A percentile compares a stretch with the other conserved stretches of the same genome.
These are phyloP conservation scores for Graphium colonna DNA, from an alignment of 2,888 invertebrate species.

Conservation along the genomic window DNA sequence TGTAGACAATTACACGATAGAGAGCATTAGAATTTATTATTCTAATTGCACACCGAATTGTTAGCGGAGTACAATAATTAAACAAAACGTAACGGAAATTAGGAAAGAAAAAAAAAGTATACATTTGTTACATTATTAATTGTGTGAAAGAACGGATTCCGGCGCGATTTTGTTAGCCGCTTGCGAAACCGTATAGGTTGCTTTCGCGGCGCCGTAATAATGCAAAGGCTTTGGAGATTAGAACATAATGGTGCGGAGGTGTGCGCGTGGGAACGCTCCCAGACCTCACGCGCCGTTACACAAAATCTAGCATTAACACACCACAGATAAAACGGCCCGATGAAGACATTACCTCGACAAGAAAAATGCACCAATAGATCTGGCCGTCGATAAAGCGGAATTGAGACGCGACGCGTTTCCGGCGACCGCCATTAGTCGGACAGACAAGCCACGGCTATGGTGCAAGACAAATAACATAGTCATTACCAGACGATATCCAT, in stretches of 20 bases:
- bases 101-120: too few relatives aligned
- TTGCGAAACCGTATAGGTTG: conserved; percentile 63
- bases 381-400: conserved; percentile 36
- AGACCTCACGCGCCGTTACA: conserved; percentile 72
- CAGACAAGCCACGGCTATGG: conserved; percentile 1
- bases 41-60: not conserved
- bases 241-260: conserved; percentile 78
- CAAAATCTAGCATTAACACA: conserved; percentile 74
- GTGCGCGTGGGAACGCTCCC: conserved; percentile 79
- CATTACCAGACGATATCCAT: conserved; percentile 11
- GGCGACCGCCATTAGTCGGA: conserved; percentile 9
- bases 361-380: conserved; percentile 17
- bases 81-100: not conserved
- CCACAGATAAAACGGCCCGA: conserved; percentile 54
- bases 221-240: conserved; percentile 75
- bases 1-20: too few relatives aligned
- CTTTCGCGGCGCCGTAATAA: conserved; percentile 76
- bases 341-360: conserved; percentile 17
- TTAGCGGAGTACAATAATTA: not conserved
- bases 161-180: conserved; percentile 52
- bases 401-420: conserved; percentile 5
- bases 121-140: conserved; percentile 13
- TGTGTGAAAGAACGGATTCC: conserved; percentile 35
- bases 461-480: conserved; percentile 9
- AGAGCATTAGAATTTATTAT: too few relatives aligned